phyloP scores from a whole-genome alignment of 2,888 invertebrate species.

The Agrochola circellaris region DNA sequence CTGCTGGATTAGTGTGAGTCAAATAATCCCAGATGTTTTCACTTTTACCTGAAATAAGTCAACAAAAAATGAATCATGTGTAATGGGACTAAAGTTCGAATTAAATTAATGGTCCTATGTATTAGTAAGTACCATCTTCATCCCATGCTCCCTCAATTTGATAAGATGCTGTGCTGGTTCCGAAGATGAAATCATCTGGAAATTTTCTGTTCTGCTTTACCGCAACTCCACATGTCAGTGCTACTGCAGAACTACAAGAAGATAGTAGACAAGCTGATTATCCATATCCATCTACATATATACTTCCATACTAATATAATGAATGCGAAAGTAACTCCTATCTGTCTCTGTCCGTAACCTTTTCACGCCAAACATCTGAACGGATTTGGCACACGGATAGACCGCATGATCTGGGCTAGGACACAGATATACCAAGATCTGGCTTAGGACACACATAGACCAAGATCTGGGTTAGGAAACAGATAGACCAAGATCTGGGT shows the following conservation, averaged over 20 bases:
- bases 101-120: neutral
- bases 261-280: neutral
- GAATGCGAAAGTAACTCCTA: neutral
- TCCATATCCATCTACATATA: too few species aligned
- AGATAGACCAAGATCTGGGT: too few species aligned
- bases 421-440: too few species aligned
- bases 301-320: neutral
- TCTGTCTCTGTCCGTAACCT: too few species aligned
- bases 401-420: too few species aligned
- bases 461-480: too few species aligned
- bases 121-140: slow-evolving; percentile 60
- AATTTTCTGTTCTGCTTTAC: slow-evolving; percentile 55
- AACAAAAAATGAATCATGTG: neutral
- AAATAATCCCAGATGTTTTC: slow-evolving; percentile 78
- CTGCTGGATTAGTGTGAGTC: slow-evolving; percentile 72
- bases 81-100: neutral
- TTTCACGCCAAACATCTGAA: neutral
- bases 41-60: slow-evolving; percentile 69
- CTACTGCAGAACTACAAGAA: slow-evolving; percentile 40
- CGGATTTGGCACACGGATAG: neutral
- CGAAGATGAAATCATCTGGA: slow-evolving; percentile 67
- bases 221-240: slow-evolving; percentile 24
- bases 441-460: too few species aligned
- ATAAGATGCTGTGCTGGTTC: slow-evolving; percentile 68
- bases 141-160: slow-evolving; percentile 72